These are phyloP conservation scores for Lontra canadensis DNA, from an alignment of 2,113 vertebrate species.

Conservation along the genomic window DNA sequence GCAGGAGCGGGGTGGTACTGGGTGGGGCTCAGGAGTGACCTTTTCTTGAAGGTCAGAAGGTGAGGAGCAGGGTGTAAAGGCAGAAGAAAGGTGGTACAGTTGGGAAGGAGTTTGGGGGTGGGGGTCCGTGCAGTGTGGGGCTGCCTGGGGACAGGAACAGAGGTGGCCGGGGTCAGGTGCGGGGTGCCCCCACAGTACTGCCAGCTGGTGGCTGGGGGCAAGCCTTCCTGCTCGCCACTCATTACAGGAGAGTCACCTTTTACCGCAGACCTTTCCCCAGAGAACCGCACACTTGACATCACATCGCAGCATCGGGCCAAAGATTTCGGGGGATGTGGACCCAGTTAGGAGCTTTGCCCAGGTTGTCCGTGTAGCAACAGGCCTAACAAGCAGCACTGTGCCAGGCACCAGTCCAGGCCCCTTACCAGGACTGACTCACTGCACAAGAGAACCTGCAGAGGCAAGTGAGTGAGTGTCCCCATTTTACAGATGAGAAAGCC, in stretches of 20 bases:
- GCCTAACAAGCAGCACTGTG: neutral
- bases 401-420: neutral
- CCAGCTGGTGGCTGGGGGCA: neutral
- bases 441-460: neutral
- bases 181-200: fast-evolving
- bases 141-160: neutral
- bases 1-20: neutral
- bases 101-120: neutral
- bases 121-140: fast-evolving
- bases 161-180: neutral
- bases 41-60: neutral
- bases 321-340: neutral
- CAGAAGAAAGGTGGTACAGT: neutral
- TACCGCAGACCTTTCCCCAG: neutral
- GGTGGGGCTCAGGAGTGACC: neutral
- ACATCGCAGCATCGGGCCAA: neutral
- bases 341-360: neutral
- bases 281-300: neutral
- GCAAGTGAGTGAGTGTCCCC: neutral
- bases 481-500: neutral
- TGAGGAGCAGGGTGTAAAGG: neutral
- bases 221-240: neutral
- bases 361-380: fast-evolving
- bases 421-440: neutral
- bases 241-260: neutral